Percentiles rank a stretch among this genome's conserved stretches.
Conservation (phyloP, 2,797 vertebrate genomes). For the Hippocampus kuda region DNA sequence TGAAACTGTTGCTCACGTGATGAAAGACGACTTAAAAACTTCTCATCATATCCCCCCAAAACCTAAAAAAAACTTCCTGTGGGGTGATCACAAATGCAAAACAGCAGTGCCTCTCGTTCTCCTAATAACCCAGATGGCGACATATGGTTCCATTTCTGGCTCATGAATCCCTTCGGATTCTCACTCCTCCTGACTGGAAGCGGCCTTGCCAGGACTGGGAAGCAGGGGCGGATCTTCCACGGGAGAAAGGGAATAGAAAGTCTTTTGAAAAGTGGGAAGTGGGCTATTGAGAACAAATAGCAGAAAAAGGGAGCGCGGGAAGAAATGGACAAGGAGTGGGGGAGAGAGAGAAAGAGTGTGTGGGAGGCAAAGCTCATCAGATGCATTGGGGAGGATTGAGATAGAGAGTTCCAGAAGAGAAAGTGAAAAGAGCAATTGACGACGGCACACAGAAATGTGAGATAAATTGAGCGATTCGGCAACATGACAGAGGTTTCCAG, state of each 20-base stretch:
- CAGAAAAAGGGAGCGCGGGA: constrained; percentile 18
- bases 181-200: background rate
- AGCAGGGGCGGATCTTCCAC: background rate
- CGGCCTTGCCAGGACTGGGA: constrained; percentile 21
- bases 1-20: background rate
- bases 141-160: constrained; percentile 31
- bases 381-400: constrained; percentile 38
- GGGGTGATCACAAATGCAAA: constrained; percentile 3
- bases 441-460: background rate
- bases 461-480: background rate
- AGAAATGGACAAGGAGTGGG: background rate
- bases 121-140: constrained; percentile 25
- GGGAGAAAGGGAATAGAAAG: constrained; percentile 10
- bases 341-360: constrained; percentile 21
- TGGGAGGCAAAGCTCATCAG: constrained; percentile 42
- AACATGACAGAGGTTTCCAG: constrained; percentile 1
- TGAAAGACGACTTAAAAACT: background rate
- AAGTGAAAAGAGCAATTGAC: background rate
- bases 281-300: background rate
- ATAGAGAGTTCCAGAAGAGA: constrained; percentile 1
- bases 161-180: constrained; percentile 14
- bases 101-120: constrained; percentile 7
- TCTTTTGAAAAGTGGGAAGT: constrained; percentile 12
- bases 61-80: background rate
- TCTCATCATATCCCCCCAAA: background rate